Conservation (phyloP, 2,113 vertebrate genomes). For the Lophura nycthemera region DNA sequence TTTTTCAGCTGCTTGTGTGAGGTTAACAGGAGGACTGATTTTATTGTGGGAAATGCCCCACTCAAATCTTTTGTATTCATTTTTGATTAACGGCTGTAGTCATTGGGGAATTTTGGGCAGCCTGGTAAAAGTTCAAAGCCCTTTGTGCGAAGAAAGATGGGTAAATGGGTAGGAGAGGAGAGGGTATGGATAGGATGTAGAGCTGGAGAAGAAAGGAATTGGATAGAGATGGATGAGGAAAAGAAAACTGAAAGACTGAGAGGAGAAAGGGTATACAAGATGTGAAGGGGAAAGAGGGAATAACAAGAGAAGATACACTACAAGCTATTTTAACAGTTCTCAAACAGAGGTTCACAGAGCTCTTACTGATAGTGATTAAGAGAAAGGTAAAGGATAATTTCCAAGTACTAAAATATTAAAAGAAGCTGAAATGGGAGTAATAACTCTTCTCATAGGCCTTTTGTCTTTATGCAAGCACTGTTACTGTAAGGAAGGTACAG, state of each 20-base stretch:
- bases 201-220: background rate
- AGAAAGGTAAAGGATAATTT: slow-evolving; percentile 3
- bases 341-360: background rate
- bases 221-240: background rate
- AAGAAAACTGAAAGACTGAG: background rate
- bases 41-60: slow-evolving; percentile 50
- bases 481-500: background rate
- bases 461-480: background rate
- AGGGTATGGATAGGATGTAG: background rate
- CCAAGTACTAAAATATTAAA: background rate
- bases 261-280: background rate
- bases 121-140: slow-evolving; percentile 63
- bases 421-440: background rate
- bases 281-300: background rate
- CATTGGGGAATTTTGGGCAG: slow-evolving; percentile 22
- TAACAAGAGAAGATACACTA: background rate
- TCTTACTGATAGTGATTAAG: background rate
- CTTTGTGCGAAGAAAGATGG: slow-evolving; percentile 48
- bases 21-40: slow-evolving; percentile 55
- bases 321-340: background rate
- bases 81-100: slow-evolving; percentile 61
- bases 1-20: slow-evolving; percentile 34
- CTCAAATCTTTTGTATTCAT: slow-evolving; percentile 59
- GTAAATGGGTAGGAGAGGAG: slow-evolving; percentile 8
- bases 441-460: background rate